Evolutionary conservation across 2,888 invertebrate genomes (phyloP).

Genomic region (Agapostemon virescens): DNA sequence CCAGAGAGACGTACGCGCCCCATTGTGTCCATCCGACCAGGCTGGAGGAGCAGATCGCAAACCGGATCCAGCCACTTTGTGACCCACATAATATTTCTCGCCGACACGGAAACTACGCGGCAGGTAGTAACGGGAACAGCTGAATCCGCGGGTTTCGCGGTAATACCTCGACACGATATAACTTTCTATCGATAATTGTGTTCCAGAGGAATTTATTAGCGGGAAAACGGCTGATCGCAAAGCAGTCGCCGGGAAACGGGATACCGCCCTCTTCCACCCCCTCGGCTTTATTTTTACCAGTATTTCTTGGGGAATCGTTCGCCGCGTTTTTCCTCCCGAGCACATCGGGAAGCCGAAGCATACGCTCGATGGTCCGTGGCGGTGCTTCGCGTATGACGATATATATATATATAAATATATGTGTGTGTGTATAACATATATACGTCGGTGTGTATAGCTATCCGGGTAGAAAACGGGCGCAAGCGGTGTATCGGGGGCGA

Average conservation of each 20-base stretch:
- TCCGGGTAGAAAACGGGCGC: conserved; percentile 35
- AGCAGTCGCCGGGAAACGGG: background rate
- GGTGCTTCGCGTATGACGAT: conserved; percentile 6
- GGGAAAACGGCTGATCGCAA: conserved; percentile 15
- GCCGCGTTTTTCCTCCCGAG: conserved; percentile 9
- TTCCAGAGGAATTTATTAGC: conserved; percentile 24
- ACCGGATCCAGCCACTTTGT: background rate
- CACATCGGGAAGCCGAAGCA: background rate
- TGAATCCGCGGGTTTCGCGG: background rate
- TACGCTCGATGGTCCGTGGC: conserved; percentile 11
- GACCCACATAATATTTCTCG: conserved; percentile 11
- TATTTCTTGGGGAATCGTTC: conserved; percentile 30
- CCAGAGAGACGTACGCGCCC: conserved; percentile 29
- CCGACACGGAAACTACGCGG: background rate
- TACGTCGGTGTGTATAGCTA: conserved; percentile 37
- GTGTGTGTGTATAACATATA: background rate
- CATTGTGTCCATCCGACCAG: background rate
- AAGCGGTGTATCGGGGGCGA: conserved; percentile 64
- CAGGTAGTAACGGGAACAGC: background rate
- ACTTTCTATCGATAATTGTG: conserved; percentile 14
- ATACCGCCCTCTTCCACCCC: background rate
- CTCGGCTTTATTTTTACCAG: background rate
- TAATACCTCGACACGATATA: background rate
- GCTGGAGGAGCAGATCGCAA: background rate
- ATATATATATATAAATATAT: background rate